A percentile compares a stretch with the other conserved stretches of the same genome.
Evolutionary conservation across 2,797 vertebrate genomes (phyloP).

Genomic region (Otolemur crassicaudatus): DNA sequence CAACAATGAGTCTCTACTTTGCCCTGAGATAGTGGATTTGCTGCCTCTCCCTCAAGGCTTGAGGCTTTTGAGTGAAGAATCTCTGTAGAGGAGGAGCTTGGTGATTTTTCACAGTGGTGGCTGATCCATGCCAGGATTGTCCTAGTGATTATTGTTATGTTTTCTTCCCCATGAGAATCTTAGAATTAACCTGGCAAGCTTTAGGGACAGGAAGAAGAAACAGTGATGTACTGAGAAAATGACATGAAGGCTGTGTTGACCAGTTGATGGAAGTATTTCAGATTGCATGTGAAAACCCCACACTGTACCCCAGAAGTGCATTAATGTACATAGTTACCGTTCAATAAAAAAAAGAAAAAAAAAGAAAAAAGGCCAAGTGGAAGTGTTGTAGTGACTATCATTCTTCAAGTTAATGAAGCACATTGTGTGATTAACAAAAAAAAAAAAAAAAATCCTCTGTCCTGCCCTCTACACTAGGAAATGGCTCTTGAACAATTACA

Average conservation of each 20-base stretch:
- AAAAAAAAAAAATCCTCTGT: background rate
- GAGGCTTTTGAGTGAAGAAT: background rate
- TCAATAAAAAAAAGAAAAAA: too few species aligned
- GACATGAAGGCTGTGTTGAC: too few species aligned
- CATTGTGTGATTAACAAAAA: background rate
- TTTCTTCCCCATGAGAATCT: background rate
- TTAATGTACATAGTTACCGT: too few species aligned
- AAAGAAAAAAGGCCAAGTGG: too few species aligned
- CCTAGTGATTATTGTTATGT: background rate
- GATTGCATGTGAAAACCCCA: too few species aligned
- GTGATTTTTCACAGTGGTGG: background rate
- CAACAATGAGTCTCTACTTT: background rate
- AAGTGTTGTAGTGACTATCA: background rate
- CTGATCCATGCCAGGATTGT: background rate
- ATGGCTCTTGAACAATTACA: background rate
- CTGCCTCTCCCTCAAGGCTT: background rate
- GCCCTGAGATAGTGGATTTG: too few species aligned
- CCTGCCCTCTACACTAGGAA: background rate
- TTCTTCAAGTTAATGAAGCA: conserved; percentile 26
- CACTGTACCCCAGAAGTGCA: too few species aligned
- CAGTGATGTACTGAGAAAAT: too few species aligned
- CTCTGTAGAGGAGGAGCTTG: background rate
- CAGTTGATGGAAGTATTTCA: too few species aligned
- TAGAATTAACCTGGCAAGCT: background rate
- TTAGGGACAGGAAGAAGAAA: too few species aligned